Evolutionary conservation across 2,113 vertebrate species (phyloP), one percentile per base, ranked within the genome.

Genomic region (Microcebus lehilahytsara): DNA sequence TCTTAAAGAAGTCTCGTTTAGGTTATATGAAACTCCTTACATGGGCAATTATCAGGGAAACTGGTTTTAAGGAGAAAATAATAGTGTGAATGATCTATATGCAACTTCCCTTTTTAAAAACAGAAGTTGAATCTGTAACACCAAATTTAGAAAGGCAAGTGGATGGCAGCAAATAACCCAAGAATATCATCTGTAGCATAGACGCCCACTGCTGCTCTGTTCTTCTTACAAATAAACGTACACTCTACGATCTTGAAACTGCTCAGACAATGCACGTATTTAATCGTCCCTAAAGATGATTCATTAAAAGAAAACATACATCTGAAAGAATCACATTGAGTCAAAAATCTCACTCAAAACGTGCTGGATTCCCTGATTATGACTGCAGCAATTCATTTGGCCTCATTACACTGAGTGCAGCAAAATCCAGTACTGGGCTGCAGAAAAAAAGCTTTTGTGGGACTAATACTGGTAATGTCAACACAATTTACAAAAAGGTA

Each of bases 121-220:
- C 88, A 98, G 96, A 98, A 98, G 96, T 97, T 98, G 93, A 98
- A 96, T 98, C 92, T 98, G 87, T 90, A 97, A 93, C 64, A 93
- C 96, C 97, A 98, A 98, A 99, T 98, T 98, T 98, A 98, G 97
- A 98, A 97, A 95, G 96, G 80, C 92, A 92, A 97, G 32, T 23
- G 95, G 95, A 97, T 96, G 96, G 94, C 96, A 98, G 94, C 94
- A 98, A 98, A 86, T 78, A 98, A 86, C 97, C 97, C 30, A 62
- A 98, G 97, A 98, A 97, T 96, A 98, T 97, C 94, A 96, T 97
- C 97, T 95, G 95, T 93, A 98, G 96, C 97, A 96, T 89, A 72
- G 95, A 98, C 97, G 92, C 98, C 98, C 97, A 98, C 98, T 97
- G 96, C 94, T 94, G 46, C 98, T 98, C 96, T 98, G 97, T 91